phyloP scores from a whole-genome alignment of 2,888 invertebrate species.

The Tribolium freemani region DNA sequence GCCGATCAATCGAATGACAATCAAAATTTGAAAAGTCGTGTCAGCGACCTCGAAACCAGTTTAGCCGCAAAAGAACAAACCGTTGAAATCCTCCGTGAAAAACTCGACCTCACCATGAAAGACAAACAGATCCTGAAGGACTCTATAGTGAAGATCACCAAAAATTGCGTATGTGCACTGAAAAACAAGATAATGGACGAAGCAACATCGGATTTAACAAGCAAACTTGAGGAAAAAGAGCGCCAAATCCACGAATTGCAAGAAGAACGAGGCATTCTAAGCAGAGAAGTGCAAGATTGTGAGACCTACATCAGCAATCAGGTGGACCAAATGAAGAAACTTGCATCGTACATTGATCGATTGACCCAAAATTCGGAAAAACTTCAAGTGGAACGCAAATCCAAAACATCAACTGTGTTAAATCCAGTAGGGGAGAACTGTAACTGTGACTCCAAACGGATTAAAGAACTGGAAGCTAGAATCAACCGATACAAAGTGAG shows the following conservation, averaged over 20 bases:
- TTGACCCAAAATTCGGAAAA: not conserved
- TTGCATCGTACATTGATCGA: not conserved
- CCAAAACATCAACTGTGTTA: not conserved
- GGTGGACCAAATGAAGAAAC: conserved; percentile 11
- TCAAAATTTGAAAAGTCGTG: too few relatives aligned
- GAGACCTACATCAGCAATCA: conserved; percentile 9
- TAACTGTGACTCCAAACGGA: not conserved
- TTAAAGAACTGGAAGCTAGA: not conserved
- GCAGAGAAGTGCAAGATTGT: not conserved
- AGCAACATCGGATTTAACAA: not conserved
- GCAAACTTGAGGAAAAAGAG: not conserved
- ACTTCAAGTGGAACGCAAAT: not conserved
- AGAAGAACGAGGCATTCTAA: not conserved
- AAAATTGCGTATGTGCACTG: not conserved
- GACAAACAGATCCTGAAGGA: too few relatives aligned
- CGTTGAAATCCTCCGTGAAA: not conserved
- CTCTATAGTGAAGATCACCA: not conserved
- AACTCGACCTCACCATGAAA: not conserved
- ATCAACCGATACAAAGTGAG: not conserved
- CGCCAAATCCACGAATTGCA: not conserved
- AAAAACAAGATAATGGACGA: not conserved
- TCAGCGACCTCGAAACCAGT: too few relatives aligned
- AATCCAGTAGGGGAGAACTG: not conserved
- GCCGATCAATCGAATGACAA: too few relatives aligned
- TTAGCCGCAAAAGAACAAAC: not conserved